Evolutionary conservation across 1,140 invertebrate species (phyloP), one percentile per base, ranked within the genome.

Genomic region (Cyrtorhinus lividipennis): DNA sequence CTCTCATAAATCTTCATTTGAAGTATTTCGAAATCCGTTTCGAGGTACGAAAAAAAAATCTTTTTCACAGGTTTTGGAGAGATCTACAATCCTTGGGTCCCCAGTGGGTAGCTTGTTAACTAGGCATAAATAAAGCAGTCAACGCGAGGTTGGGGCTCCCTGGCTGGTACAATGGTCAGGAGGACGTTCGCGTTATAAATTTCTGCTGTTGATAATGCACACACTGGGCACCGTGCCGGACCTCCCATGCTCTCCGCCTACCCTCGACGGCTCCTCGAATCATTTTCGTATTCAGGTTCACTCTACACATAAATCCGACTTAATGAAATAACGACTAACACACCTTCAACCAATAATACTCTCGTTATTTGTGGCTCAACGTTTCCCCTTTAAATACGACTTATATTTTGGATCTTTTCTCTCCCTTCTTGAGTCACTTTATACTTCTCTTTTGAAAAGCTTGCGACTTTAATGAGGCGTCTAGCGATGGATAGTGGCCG

Each of bases 81-180:
- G 48, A n/a, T n/a, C n/a, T n/a, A n/a, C n/a, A n/a, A n/a, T n/a
- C n/a, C n/a, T n/a, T n/a, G n/a, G n/a, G n/a, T n/a, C n/a, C 20
- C 3, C 8, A 20, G 48, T 53, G 12, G 48, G 12, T 53, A 5
- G 48, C 48, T 53, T 53, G 48, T 53, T 53, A 53, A 53, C 48
- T 53, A 53, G 48, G 20, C 48, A 53, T 53, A 53, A 53, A 53
- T 53, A 53, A 53, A 53, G 48, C 48, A 53, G 48, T 53, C 48
- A 53, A 53, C 20, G 20, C 8, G 20, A 20, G 20, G 20, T 13
- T 20, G 48, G 48, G 48, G 48, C 48, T 53, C 48, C 48, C 48
- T 8, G 18, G 48, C 8, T 12, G 48, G 20, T 22, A 53, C 48
- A 53, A 53, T 53, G 20, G 48, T 12, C 48, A 53, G 3, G 48